phyloP scores from a whole-genome alignment of 2,888 invertebrate genomes.

The Drosophila multiciliata region DNA sequence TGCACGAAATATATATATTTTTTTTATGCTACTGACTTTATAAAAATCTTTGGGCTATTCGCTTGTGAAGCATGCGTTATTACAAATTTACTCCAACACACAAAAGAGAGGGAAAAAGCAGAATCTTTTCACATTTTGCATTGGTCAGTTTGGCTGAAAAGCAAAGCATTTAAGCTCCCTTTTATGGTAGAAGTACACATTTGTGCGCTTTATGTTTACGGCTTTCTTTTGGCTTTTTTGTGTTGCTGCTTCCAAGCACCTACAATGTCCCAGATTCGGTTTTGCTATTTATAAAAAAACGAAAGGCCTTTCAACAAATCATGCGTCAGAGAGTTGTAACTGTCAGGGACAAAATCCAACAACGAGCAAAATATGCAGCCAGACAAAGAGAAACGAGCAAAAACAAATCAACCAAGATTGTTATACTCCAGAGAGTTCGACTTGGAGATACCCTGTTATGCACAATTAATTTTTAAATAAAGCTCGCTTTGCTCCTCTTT shows the following conservation, averaged over 20 bases:
- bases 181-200: constrained; percentile 18
- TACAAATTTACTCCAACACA: constrained; percentile 13
- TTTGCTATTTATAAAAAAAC: constrained; percentile 61
- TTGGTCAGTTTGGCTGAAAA: constrained; percentile 27
- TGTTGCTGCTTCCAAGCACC: constrained; percentile 23
- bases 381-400: constrained; percentile 42
- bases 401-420: constrained; percentile 13
- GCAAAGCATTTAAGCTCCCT: constrained; percentile 37
- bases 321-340: constrained; percentile 78
- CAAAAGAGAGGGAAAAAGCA: not conserved
- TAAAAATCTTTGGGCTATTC: not conserved
- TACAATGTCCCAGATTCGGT: constrained; percentile 57
- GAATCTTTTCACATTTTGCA: constrained; percentile 12
- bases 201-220: constrained; percentile 28
- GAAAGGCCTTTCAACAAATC: constrained; percentile 75
- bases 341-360: constrained; percentile 66
- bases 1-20: not conserved
- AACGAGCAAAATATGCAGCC: constrained; percentile 50
- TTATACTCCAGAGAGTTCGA: not conserved
- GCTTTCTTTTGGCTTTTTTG: constrained; percentile 14
- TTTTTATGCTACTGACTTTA: not conserved
- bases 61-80: constrained; percentile 2
- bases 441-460: not conserved
- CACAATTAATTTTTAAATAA: not conserved
- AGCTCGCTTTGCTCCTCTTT: no score